These are phyloP conservation scores for Trachurus trachurus DNA, from an alignment of 2,797 vertebrate genomes.

Conservation along the genomic window DNA sequence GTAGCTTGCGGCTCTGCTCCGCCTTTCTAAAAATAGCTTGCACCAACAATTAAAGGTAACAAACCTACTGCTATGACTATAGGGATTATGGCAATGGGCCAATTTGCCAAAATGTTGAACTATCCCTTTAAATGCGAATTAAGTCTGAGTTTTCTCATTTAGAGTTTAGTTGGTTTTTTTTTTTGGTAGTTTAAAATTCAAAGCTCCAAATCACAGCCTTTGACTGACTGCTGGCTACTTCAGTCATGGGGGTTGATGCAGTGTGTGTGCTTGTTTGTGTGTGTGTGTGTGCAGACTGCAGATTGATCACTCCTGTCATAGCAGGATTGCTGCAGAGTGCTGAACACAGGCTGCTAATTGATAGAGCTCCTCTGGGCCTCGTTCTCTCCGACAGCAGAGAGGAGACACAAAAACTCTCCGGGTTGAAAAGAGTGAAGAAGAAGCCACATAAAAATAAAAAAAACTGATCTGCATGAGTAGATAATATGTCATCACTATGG, in stretches of 20 bases:
- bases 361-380: conserved; percentile 64
- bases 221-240: conserved; percentile 28
- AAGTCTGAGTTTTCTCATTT: not conserved
- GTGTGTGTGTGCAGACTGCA: conserved; percentile 36
- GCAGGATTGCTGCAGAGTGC: conserved; percentile 59
- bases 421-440: conserved; percentile 11
- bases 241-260: conserved; percentile 13
- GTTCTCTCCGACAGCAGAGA: conserved; percentile 39
- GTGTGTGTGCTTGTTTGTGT: not conserved
- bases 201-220: conserved; percentile 20
- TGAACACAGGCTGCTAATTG: conserved; percentile 67
- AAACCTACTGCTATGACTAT: no score
- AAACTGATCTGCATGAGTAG: conserved; percentile 14
- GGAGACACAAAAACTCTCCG: conserved; percentile 43
- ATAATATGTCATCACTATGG: conserved; percentile 16
- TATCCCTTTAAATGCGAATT: not conserved
- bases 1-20: no score
- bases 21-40: no score
- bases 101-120: no score
- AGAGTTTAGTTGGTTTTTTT: not conserved
- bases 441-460: not conserved
- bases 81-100: no score
- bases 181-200: not conserved
- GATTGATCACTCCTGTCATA: conserved; percentile 67
- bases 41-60: no score